phyloP scores from a whole-genome alignment of 2,888 invertebrate genomes.

The Drosophila pseudotakahashii region DNA sequence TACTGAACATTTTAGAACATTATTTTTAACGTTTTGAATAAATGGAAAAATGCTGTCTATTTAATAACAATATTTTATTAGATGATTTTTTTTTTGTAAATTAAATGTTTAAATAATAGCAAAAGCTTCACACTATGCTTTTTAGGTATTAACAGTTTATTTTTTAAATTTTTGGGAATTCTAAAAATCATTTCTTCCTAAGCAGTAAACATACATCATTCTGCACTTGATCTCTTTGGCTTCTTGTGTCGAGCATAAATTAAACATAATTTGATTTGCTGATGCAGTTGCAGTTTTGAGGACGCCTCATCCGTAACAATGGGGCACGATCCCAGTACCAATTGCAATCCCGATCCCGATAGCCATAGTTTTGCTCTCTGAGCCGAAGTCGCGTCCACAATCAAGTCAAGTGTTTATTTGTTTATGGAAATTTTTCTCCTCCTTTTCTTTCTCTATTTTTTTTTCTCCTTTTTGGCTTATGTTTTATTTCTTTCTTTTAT shows the following conservation, averaged over 20 bases:
- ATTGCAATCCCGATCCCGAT: neutral
- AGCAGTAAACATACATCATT: too few species aligned
- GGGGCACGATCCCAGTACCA: neutral
- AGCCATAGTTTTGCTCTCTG: conserved; percentile 7
- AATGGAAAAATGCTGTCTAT: too few species aligned
- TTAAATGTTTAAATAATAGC: too few species aligned
- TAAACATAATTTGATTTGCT: conserved; percentile 74
- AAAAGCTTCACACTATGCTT: too few species aligned
- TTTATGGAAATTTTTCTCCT: conserved; percentile 54
- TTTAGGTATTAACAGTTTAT: too few species aligned
- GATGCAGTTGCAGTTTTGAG: conserved; percentile 50
- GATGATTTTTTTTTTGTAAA: too few species aligned
- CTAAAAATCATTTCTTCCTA: too few species aligned
- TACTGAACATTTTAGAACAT: too few species aligned
- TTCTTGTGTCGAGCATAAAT: conserved; percentile 61
- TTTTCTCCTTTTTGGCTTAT: neutral
- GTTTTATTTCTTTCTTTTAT: conserved; percentile 13
- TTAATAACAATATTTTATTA: too few species aligned
- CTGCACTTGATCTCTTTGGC: too few species aligned
- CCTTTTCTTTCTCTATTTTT: conserved; percentile 1
- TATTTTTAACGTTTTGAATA: too few species aligned
- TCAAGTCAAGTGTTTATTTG: conserved; percentile 83
- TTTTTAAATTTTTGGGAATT: too few species aligned
- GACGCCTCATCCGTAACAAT: conserved; percentile 29
- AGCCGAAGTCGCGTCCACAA: conserved; percentile 60